These are phyloP conservation scores for Hippocampus comes DNA, from an alignment of 2,113 vertebrate genomes.

Conservation along the genomic window DNA sequence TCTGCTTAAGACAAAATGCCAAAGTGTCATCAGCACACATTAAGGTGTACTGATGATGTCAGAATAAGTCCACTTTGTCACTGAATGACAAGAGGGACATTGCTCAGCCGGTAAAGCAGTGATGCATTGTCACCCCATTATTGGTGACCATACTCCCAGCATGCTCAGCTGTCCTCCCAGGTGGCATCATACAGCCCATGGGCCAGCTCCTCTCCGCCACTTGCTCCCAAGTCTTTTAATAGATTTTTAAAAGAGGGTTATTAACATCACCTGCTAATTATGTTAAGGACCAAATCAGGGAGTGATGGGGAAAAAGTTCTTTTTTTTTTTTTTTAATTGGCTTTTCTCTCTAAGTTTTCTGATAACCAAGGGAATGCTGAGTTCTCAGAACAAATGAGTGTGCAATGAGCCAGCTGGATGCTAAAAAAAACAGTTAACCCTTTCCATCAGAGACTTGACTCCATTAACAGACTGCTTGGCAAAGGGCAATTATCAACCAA, in stretches of 20 bases:
- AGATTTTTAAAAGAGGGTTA: slow-evolving; percentile 96
- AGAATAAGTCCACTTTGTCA: background rate
- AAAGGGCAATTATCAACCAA: slow-evolving; percentile 77
- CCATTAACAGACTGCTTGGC: slow-evolving; percentile 71
- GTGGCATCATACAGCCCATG: slow-evolving; percentile 68
- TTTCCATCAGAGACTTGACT: slow-evolving; percentile 72
- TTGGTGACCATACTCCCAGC: slow-evolving; percentile 69
- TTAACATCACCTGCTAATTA: slow-evolving; percentile 98
- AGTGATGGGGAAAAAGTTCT: slow-evolving; percentile 62
- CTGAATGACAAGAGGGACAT: background rate
- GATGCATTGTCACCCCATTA: slow-evolving; percentile 61
- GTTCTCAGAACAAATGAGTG: slow-evolving; percentile 77
- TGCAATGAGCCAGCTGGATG: slow-evolving; percentile 76
- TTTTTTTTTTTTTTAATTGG: slow-evolving; percentile 88
- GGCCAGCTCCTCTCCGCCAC: slow-evolving; percentile 76
- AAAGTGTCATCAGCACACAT: background rate
- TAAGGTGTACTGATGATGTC: no score
- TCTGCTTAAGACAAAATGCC: background rate
- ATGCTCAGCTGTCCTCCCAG: slow-evolving; percentile 52
- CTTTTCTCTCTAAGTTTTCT: slow-evolving; percentile 84
- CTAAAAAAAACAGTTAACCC: slow-evolving; percentile 77
- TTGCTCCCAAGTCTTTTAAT: slow-evolving; percentile 86
- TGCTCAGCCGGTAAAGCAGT: slow-evolving; percentile 40
- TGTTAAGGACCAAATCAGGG: slow-evolving; percentile 97
- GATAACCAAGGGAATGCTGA: slow-evolving; percentile 79